These are phyloP conservation scores for Chironomus tepperi DNA, from an alignment of 1,140 invertebrate species.

Conservation along the genomic window DNA sequence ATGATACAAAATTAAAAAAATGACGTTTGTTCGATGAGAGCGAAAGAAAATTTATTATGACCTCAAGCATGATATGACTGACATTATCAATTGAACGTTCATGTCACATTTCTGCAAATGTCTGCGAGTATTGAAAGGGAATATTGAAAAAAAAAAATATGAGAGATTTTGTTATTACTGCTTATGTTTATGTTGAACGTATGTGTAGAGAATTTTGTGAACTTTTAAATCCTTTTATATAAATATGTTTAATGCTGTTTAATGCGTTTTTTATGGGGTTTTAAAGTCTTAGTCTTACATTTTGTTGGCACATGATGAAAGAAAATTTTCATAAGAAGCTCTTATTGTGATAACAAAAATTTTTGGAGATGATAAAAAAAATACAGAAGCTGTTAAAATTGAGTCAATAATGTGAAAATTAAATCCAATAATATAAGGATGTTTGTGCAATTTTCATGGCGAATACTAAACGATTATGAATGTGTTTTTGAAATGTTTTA, in stretches of 20 bases:
- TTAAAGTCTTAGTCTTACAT: neutral
- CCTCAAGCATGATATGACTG: neutral
- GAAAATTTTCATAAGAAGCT: no score
- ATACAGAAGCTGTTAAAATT: no score
- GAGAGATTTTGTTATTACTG: constrained; percentile 3
- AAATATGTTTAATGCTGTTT: neutral
- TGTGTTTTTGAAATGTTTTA: no score
- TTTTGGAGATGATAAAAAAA: no score
- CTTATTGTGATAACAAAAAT: no score
- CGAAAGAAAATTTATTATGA: neutral
- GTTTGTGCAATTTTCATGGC: no score
- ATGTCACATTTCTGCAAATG: neutral
- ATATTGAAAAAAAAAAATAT: neutral
- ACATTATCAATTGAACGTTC: neutral
- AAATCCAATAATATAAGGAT: no score
- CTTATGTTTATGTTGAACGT: neutral
- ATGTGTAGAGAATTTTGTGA: neutral
- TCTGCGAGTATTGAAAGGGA: neutral
- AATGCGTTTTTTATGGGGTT: neutral
- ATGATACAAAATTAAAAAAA: neutral
- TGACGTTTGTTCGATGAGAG: neutral
- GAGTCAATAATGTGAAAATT: no score
- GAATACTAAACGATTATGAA: no score
- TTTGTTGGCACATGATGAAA: no score
- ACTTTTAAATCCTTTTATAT: neutral